phyloP scores from a whole-genome alignment of 2,113 vertebrate species.

The Onychostruthus taczanowskii region DNA sequence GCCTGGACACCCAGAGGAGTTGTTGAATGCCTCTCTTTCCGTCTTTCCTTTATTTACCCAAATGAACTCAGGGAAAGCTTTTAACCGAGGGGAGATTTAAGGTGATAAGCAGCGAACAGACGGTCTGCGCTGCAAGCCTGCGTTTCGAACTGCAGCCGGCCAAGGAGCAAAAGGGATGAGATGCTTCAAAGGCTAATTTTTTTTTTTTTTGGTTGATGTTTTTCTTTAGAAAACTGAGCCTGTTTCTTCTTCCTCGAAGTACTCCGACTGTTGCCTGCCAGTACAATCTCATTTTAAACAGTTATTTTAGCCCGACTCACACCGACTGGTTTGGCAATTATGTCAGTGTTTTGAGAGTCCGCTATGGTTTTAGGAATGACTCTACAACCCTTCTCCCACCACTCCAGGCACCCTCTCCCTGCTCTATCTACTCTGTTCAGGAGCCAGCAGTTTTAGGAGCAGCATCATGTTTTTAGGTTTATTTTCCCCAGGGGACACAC shows the following conservation, averaged over 20 bases:
- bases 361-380: not conserved
- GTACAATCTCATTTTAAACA: not conserved
- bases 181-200: not conserved
- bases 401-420: not conserved
- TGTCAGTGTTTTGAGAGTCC: not conserved
- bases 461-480: not conserved
- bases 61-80: slow-evolving; percentile 8
- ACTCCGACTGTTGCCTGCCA: not conserved
- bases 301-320: not conserved
- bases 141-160: not conserved
- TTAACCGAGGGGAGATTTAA: not conserved
- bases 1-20: slow-evolving; percentile 24
- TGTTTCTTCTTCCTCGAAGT: not conserved
- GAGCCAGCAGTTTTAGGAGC: not conserved
- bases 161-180: not conserved
- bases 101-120: slow-evolving; percentile 9
- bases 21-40: not conserved
- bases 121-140: not conserved
- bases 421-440: not conserved
- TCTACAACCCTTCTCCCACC: not conserved
- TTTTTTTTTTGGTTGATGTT: not conserved
- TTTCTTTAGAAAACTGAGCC: not conserved
- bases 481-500: not conserved
- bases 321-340: not conserved
- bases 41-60: slow-evolving; percentile 4